Base-by-base conservation (phyloP, 37 sponge, comb jelly and placozoan genomes). In the Chondrosia reniformis region DNA sequence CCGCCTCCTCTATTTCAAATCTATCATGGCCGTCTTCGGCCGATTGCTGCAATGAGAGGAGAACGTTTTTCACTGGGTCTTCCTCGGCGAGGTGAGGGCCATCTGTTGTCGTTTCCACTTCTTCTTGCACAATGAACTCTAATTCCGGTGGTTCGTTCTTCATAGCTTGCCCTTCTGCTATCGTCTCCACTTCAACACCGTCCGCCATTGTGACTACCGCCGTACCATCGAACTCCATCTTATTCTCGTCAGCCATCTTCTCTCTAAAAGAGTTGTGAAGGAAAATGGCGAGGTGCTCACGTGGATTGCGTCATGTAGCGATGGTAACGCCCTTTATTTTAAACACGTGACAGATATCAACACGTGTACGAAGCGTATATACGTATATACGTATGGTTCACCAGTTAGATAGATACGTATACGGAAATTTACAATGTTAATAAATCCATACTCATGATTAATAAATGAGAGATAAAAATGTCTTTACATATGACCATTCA, bases 31-130 rank as follows among this genome's bases (percentile, higher is more conserved):
- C 56, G 76, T 40, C 56, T 24, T 83, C 92, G 30, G 78, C 79
- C 34, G 67, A 66, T 17, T 91, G 79, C 40, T 91, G 92, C 52
- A 91, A 71, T 21, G 92, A 86, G 9, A 91, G 81, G 71, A 91
- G 85, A 28, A 91, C 92, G 40, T 91, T 84, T 43, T 91, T 87
- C 52, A 91, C 92, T 7, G 92, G 92, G 57, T 91, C 92, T 13
- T 86, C 75, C 49, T 86, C 92, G 5, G 63, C 84, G 19, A 84
- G 62, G 36, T 79, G 71, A 45, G 78, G 87, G 15, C 84, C 87
- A 6, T 91, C 92, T 69, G 87, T 91, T 19, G 92, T 91, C 24
- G 92, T 91, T 46, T 91, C 92, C 45, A 91, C 92, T 67, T 91
- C 92, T 81, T 91, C 87, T 46, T 91, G 92, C 36, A 91, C 92